These are phyloP conservation scores for Dusona sp. DNA, from an alignment of 2,888 invertebrate genomes.

Conservation along the genomic window DNA sequence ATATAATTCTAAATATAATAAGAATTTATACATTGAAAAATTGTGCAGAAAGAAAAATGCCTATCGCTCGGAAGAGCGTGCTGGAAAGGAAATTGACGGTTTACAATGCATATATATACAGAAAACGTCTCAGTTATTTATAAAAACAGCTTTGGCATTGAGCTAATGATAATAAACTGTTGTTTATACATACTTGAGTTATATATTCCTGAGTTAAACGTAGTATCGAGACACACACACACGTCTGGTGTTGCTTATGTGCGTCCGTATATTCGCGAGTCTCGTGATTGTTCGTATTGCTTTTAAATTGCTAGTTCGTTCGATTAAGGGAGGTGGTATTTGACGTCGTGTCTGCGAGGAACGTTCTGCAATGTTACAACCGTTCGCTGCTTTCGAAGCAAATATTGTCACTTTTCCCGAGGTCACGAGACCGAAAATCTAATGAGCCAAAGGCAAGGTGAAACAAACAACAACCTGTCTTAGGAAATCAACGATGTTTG, in stretches of 20 bases:
- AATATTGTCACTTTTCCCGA: slow-evolving; percentile 57
- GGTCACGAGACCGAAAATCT: slow-evolving; percentile 42
- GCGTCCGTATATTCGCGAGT: not conserved
- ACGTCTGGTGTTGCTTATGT: not conserved
- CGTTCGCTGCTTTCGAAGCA: slow-evolving; percentile 40
- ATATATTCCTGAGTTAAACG: not conserved
- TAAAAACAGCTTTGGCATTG: slow-evolving; percentile 58
- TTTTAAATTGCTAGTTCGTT: not conserved
- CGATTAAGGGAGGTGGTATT: not conserved
- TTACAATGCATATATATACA: not conserved
- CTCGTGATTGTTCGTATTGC: slow-evolving; percentile 9
- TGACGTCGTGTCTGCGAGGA: slow-evolving; percentile 29
- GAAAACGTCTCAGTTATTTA: slow-evolving; percentile 26
- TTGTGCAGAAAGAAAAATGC: not conserved
- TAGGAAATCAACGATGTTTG: not conserved
- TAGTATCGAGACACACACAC: not conserved
- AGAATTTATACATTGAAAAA: not conserved
- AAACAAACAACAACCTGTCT: slow-evolving; percentile 1
- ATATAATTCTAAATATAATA: not conserved
- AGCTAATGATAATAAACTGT: slow-evolving; percentile 50
- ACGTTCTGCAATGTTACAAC: slow-evolving; percentile 11
- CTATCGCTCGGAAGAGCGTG: not conserved
- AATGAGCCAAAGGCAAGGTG: slow-evolving; percentile 22
- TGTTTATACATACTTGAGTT: slow-evolving; percentile 21
- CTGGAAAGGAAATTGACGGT: not conserved